Base-by-base conservation (phyloP, 2,888 invertebrate species). In the Orthosia gothica region DNA sequence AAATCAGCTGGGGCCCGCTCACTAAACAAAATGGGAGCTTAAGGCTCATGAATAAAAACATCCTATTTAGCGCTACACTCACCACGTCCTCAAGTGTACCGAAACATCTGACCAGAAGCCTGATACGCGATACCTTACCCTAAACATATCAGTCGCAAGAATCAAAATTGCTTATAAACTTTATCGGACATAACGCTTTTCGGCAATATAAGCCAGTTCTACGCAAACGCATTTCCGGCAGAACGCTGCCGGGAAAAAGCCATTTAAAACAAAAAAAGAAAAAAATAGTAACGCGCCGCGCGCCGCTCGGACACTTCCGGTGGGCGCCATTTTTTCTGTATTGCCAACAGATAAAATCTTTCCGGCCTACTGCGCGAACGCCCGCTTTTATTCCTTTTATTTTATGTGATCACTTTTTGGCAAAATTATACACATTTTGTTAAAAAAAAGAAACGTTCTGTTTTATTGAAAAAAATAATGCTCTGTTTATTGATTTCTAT, bases 271-370 rank as follows among this genome's bases (percentile, higher is more conserved):
- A 96, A 96, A 96, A 84, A 96, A 96, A 94, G 88, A 91, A 93
- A 95, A 95, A 96, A 96, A 95, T 95, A 93, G 96, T 96, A 95
- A 94, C 95, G 95, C 93, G 95, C 95, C 92, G 95, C 93, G 93
- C 95, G 94, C 95, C 94, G 95, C 94, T 96, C 95, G 96, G 96
- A 96, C 96, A 96, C 96, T 96, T 96, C 96, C 96, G 96, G 96
- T 96, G 96, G 96, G 95, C 96, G 96, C 96, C 95, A 96, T 96
- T 96, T 96, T 96, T 96, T 96, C 96, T 96, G 95, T 96, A 96
- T 96, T 96, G 96, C 95, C 95, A 96, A 95, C 96, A 95, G 96
- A 96, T 96, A 96, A 96, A 96, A 96, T 96, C 96, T 96, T 96
- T 96, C 96, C 96, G 94, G 94, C 95, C 95, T 96, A 95, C 95